These are phyloP conservation scores for Hylaeus anthracinus DNA, from an alignment of 1,140 invertebrate genomes.

Conservation along the genomic window DNA sequence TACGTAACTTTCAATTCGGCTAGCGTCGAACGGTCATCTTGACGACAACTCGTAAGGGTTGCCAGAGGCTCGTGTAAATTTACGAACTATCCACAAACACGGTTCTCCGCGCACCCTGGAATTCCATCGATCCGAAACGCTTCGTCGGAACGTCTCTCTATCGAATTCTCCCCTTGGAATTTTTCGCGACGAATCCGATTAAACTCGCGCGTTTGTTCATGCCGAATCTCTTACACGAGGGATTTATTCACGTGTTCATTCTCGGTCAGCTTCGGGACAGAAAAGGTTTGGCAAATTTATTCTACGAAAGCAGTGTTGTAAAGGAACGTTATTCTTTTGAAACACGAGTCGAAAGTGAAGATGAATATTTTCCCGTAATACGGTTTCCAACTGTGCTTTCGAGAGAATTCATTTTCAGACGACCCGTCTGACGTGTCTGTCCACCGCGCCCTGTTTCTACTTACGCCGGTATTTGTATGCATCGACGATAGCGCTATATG, in stretches of 20 bases:
- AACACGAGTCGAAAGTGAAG: too few species aligned
- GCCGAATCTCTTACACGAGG: conserved; percentile 1
- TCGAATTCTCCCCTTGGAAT: conserved; percentile 33
- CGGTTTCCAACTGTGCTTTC: too few species aligned
- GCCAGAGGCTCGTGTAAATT: conserved; percentile 64
- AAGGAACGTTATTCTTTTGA: not conserved
- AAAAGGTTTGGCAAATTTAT: not conserved
- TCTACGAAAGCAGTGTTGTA: too few species aligned
- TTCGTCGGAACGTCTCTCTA: conserved; percentile 37
- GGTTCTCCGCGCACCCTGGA: conserved; percentile 22
- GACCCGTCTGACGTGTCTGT: too few species aligned
- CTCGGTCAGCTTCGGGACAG: not conserved
- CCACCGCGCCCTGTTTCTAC: too few species aligned
- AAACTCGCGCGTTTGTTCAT: conserved; percentile 10
- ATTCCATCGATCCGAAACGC: conserved; percentile 47
- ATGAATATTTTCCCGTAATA: too few species aligned
- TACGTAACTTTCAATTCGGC: conserved; percentile 76
- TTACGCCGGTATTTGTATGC: too few species aligned
- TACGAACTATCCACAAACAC: conserved; percentile 60
- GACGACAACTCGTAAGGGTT: conserved; percentile 55
- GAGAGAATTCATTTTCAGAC: too few species aligned
- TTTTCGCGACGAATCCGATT: conserved; percentile 39
- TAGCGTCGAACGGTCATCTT: conserved; percentile 64
- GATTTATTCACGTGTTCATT: not conserved
- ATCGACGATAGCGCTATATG: too few species aligned